Percentiles rank a stretch among this genome's conserved stretches.
Evolutionary conservation across 2,113 vertebrate species (phyloP).

Genomic region (Thermophis baileyi): DNA sequence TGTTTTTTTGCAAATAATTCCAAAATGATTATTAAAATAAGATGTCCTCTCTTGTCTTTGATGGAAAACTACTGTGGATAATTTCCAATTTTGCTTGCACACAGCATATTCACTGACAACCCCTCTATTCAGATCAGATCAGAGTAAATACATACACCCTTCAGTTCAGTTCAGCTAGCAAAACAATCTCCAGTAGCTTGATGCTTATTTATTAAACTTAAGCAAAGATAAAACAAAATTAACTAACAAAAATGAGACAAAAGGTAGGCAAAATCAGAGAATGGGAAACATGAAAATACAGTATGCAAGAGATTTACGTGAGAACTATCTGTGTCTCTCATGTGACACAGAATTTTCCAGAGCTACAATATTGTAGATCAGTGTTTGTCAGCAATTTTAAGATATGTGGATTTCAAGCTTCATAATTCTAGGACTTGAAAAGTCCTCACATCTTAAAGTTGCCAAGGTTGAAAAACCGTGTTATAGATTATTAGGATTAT

Average conservation of each 20-base stretch:
- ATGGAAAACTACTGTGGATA: not conserved
- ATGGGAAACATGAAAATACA: not conserved
- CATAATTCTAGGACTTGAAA: not conserved
- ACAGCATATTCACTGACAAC: not conserved
- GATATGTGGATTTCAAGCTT: not conserved
- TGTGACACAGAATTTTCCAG: not conserved
- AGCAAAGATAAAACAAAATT: not conserved
- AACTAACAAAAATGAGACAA: not conserved
- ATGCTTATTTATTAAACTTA: not conserved
- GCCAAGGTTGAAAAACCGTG: not conserved
- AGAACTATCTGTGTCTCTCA: not conserved
- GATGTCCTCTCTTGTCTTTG: not conserved
- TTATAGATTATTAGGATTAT: not conserved
- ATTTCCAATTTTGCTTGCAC: not conserved
- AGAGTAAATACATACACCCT: not conserved
- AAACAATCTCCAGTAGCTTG: not conserved
- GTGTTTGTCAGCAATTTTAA: not conserved
- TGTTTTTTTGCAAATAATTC: not conserved
- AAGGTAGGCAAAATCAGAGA: not conserved
- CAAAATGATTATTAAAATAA: not conserved
- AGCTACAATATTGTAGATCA: not conserved
- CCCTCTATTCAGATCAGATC: not conserved
- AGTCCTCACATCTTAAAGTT: not conserved
- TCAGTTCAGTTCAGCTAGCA: not conserved
- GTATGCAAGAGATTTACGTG: not conserved